Conservation (phyloP, 2,797 vertebrate species). For the Sebastes oblongus region DNA sequence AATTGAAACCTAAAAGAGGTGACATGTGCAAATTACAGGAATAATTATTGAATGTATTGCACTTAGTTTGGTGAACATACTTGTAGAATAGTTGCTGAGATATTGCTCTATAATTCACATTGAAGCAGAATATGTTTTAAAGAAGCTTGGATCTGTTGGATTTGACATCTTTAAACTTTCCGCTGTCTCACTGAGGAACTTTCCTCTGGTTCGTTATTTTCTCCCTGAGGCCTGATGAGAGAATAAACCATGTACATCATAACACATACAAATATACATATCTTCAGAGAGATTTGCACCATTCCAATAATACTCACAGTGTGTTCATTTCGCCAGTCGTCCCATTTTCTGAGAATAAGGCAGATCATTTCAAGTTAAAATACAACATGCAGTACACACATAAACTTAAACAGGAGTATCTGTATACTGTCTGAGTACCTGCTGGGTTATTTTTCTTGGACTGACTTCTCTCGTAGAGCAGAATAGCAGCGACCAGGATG, state of each 20-base stretch:
- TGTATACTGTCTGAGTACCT: constrained; percentile 50
- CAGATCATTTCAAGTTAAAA: background rate
- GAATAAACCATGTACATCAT: background rate
- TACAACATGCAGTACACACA: background rate
- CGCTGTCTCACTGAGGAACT: constrained; percentile 74
- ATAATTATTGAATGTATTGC: constrained; percentile 10
- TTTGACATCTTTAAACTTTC: constrained; percentile 60
- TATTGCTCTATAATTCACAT: constrained; percentile 34
- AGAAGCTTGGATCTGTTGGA: background rate
- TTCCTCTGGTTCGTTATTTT: constrained; percentile 67
- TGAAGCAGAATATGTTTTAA: background rate
- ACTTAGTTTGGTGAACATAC: background rate
- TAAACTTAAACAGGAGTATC: background rate
- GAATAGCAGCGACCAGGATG: constrained; percentile 82
- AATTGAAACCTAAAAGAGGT: background rate
- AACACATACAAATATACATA: background rate
- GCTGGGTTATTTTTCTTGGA: constrained; percentile 50
- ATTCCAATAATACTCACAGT: constrained; percentile 66
- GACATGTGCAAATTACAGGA: background rate
- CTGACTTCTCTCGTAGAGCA: constrained; percentile 82
- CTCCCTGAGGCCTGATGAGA: constrained; percentile 79
- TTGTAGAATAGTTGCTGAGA: background rate
- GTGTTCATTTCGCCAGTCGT: constrained; percentile 52
- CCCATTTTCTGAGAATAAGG: constrained; percentile 60
- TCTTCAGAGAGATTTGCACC: rapidly evolving